Percentiles rank a stretch among this genome's conserved stretches.
These are phyloP conservation scores for Amazona guildingii DNA, from an alignment of 2,113 vertebrate genomes.

Conservation along the genomic window DNA sequence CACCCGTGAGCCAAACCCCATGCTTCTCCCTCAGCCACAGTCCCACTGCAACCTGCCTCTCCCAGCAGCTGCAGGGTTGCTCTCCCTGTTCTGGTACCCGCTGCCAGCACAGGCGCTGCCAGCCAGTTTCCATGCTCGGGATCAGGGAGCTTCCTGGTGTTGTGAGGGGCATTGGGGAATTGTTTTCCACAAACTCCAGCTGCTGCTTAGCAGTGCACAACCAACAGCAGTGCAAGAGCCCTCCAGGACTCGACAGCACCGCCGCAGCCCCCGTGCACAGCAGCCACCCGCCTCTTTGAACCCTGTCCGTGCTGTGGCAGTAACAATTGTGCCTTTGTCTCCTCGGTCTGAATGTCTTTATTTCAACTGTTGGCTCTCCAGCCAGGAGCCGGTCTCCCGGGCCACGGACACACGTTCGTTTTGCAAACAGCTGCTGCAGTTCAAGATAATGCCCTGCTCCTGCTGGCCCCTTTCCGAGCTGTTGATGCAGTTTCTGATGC, in stretches of 20 bases:
- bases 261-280: not conserved
- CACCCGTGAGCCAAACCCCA: not conserved
- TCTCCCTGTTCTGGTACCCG: not conserved
- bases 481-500: not conserved
- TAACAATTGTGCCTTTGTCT: not conserved
- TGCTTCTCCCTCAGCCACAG: not conserved
- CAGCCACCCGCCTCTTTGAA: not conserved
- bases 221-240: accelerated
- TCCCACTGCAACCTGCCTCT: not conserved
- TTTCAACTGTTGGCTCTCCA: not conserved
- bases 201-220: not conserved
- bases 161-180: accelerated
- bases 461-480: not conserved
- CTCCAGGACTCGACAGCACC: not conserved
- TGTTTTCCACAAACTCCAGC: not conserved
- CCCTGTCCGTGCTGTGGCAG: accelerated
- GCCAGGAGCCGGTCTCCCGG: not conserved
- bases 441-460: accelerated
- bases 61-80: not conserved
- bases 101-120: not conserved
- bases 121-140: accelerated
- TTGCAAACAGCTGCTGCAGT: not conserved
- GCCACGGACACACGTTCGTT: not conserved
- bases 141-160: accelerated
- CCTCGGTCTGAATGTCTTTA: not conserved